Conservation (phyloP, 2,888 invertebrate genomes). For the Spisula solida region DNA sequence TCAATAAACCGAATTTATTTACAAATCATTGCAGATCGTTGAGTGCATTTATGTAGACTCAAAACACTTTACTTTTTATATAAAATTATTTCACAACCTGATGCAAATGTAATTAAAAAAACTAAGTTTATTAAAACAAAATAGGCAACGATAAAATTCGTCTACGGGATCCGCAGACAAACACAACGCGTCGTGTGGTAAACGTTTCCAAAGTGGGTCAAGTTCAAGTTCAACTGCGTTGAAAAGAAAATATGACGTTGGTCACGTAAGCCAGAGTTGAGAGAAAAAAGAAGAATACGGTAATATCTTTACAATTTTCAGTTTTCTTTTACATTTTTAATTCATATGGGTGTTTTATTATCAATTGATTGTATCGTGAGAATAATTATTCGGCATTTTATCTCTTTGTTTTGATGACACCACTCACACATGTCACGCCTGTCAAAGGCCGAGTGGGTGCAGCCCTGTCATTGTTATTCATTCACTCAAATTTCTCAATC, state of each 20-base stretch:
- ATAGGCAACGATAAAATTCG: too few species aligned
- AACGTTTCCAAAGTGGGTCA: not conserved
- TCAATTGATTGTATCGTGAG: not conserved
- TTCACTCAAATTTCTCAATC: too few species aligned
- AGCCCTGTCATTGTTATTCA: too few species aligned
- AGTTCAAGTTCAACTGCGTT: conserved; percentile 1
- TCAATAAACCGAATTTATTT: not conserved
- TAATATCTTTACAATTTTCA: not conserved
- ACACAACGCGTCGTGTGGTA: not conserved
- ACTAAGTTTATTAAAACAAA: too few species aligned
- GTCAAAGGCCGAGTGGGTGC: too few species aligned
- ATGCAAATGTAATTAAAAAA: not conserved
- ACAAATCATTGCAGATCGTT: not conserved
- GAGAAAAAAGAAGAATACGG: not conserved
- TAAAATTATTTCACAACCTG: not conserved
- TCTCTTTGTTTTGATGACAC: not conserved
- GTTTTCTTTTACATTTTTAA: not conserved
- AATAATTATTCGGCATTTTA: not conserved
- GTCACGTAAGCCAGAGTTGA: not conserved
- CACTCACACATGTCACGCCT: not conserved
- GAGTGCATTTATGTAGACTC: not conserved
- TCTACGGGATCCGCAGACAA: not conserved
- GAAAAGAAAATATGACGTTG: not conserved
- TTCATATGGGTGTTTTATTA: not conserved
- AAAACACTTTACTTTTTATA: not conserved